Percentiles rank a stretch among this genome's conserved stretches.
phyloP scores from a whole-genome alignment of 2,797 vertebrate species.

The Gobionotothen gibberifrons region DNA sequence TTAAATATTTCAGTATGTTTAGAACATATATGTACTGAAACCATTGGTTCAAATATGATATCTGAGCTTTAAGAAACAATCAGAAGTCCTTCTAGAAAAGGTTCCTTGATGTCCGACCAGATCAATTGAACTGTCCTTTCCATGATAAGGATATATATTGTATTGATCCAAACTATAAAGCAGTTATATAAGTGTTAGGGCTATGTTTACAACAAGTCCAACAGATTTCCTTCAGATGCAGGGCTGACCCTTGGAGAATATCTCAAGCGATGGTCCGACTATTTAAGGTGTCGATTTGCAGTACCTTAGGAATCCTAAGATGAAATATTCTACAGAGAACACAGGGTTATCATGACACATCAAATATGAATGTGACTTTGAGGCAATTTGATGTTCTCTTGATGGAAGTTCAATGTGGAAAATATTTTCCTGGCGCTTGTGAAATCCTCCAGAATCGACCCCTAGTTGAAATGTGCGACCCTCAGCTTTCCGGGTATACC shows the following conservation, averaged over 20 bases:
- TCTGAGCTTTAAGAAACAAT: background rate
- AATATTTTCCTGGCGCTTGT: conserved; percentile 37
- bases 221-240: conserved; percentile 21
- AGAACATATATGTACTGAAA: background rate
- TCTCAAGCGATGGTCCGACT: conserved; percentile 22
- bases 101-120: background rate
- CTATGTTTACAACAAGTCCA: background rate
- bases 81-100: background rate
- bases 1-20: background rate
- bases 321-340: conserved; percentile 44
- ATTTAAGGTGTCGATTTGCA: conserved; percentile 24
- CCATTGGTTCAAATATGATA: background rate
- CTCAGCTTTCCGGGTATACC: conserved; percentile 33
- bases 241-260: conserved; percentile 3
- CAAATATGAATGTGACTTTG: conserved; percentile 69
- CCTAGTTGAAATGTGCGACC: conserved; percentile 32
- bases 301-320: conserved; percentile 33
- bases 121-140: background rate
- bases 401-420: conserved; percentile 49
- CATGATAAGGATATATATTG: background rate
- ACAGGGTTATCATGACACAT: conserved; percentile 47
- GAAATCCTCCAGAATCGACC: conserved; percentile 51
- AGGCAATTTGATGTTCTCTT: conserved; percentile 44
- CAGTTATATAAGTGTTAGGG: background rate
- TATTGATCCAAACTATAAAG: background rate